These are phyloP conservation scores for Castor canadensis DNA, from an alignment of 2,113 vertebrate genomes.

Conservation along the genomic window DNA sequence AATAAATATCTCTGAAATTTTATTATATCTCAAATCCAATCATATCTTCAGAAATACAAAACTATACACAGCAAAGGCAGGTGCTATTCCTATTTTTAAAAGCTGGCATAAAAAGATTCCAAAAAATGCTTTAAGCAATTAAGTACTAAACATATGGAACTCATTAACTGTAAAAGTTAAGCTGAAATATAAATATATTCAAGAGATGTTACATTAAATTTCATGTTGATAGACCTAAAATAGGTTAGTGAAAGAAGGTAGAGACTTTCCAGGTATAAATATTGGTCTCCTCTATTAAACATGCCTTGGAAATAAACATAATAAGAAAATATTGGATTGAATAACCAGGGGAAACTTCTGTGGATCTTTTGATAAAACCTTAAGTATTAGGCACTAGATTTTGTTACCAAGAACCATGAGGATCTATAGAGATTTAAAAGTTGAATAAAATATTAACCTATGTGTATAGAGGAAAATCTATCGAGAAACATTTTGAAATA, in stretches of 20 bases:
- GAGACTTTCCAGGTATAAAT: background rate
- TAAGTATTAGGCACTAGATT: background rate
- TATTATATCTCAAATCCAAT: background rate
- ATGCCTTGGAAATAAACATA: background rate
- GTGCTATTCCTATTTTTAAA: conserved; percentile 28
- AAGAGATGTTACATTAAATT: conserved; percentile 25
- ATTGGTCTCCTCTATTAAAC: background rate
- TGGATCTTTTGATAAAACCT: background rate
- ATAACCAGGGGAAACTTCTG: background rate
- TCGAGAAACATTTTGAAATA: background rate
- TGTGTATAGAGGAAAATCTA: background rate
- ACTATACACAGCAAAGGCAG: background rate
- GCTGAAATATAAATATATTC: conserved; percentile 27
- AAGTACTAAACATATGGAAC: conserved; percentile 36
- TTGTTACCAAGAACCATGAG: background rate
- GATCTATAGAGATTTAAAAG: background rate
- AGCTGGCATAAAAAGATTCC: background rate
- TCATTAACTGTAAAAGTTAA: background rate
- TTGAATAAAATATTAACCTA: background rate
- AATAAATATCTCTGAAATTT: conserved; percentile 7
- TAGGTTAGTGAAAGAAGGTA: conserved; percentile 16
- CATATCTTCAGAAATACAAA: background rate
- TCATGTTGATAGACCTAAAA: background rate
- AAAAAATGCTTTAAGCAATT: conserved; percentile 29
- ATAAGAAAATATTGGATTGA: background rate